Evolutionary conservation across 2,888 invertebrate genomes (phyloP), one percentile per base, ranked within the genome.

Genomic region (Physocephala rufipes): DNA sequence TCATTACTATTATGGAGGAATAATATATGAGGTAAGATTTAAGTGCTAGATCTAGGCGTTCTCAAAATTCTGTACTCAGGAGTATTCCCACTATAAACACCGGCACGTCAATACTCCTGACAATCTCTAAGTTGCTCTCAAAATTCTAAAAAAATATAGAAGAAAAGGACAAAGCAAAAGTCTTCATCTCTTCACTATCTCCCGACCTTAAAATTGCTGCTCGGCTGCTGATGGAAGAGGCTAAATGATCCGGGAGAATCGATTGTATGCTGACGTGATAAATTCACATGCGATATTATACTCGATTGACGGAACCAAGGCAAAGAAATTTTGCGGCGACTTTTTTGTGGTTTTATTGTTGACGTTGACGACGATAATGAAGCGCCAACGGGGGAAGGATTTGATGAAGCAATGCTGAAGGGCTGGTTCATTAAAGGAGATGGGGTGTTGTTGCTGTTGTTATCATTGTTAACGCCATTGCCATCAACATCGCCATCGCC

Each of bases 221-320:
- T 87, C 77, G 84, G 79, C 86, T 89, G 88, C 75, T 90, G 91
- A 83, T 93, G 89, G 80, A 93, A 92, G 81, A 93, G 92, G 81
- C 93, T 92, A 88, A 94, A 94, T 74, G 94, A 93, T 85, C 93
- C 90, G 82, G 95, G 95, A 77, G 95, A 93, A 87, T 95, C 95
- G 87, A 95, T 95, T 86, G 95, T 95, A 86, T 95, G 95, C 86
- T 95, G 95, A 70, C 95, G 90, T 74, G 94, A 90, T 71, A 95
- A 90, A 71, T 90, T 89, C 74, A 92, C 91, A 86, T 93, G 94
- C 79, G 90, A 89, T 81, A 90, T 89, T 78, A 92, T 90, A 73
- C 94, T 94, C 80, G 91, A 91, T 86, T 95, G 94, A 68, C 95
- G 89, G 87, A 95, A 95, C 95, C 95, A 95, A 77, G 95, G 95